phyloP scores from a whole-genome alignment of 1,140 invertebrate species.

The Oedothorax gibbosus region DNA sequence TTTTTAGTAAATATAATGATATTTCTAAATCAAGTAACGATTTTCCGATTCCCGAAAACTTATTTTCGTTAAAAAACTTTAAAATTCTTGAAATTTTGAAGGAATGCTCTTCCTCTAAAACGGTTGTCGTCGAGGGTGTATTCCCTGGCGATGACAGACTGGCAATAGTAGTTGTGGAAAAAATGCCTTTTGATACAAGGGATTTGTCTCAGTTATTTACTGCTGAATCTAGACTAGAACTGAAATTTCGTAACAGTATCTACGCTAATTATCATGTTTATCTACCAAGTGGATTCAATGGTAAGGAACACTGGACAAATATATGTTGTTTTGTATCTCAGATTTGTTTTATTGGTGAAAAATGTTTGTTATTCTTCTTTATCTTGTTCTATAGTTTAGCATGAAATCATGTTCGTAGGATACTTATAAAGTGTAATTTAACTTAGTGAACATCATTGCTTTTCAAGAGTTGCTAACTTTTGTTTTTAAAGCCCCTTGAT shows the following conservation, averaged over 20 bases:
- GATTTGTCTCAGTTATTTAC: slow-evolving; percentile 32
- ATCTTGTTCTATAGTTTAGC: not conserved
- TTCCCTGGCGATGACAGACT: slow-evolving; percentile 38
- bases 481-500: no score
- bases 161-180: slow-evolving; percentile 41
- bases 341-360: not conserved
- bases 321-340: no score
- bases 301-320: not conserved
- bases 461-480: no score
- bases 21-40: slow-evolving; percentile 6
- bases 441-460: no score
- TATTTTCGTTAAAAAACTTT: slow-evolving; percentile 37
- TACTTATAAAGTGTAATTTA: no score
- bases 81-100: slow-evolving; percentile 35
- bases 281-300: slow-evolving; percentile 47
- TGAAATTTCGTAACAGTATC: slow-evolving; percentile 50
- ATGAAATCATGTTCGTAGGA: not conserved
- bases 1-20: slow-evolving; percentile 54
- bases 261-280: slow-evolving; percentile 53
- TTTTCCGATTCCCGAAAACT: not conserved
- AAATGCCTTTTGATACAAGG: slow-evolving; percentile 45
- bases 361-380: not conserved
- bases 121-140: slow-evolving; percentile 40
- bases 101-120: slow-evolving; percentile 33
- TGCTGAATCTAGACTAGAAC: slow-evolving; percentile 39